Conservation (phyloP, 2,113 vertebrate species). For the Petroica traversi region DNA sequence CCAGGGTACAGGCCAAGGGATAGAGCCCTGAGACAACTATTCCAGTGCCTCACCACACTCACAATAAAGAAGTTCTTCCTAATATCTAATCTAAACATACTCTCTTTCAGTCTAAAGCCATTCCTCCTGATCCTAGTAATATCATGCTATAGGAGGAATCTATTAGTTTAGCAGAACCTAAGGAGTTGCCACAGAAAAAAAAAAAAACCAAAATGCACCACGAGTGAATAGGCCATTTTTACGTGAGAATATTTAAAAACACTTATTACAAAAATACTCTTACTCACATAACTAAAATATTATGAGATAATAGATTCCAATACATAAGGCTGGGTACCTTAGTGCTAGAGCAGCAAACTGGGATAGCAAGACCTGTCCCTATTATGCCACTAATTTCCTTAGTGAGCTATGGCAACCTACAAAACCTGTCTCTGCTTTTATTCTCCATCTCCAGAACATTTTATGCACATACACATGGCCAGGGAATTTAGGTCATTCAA, state of each 20-base stretch:
- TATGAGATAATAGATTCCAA: background rate
- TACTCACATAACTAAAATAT: background rate
- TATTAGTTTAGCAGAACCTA: background rate
- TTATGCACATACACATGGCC: background rate
- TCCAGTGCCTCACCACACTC: background rate
- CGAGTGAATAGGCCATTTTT: background rate
- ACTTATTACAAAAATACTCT: background rate
- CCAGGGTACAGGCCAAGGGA: background rate
- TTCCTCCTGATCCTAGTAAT: background rate
- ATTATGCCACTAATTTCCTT: background rate
- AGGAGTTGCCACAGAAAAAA: background rate
- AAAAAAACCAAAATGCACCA: background rate
- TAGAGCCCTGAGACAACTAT: background rate
- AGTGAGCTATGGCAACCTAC: background rate
- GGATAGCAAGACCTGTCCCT: background rate
- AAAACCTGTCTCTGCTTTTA: background rate
- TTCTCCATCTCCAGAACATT: background rate
- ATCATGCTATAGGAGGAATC: background rate
- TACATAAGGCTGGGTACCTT: background rate
- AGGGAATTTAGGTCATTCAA: background rate
- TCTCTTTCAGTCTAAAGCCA: background rate
- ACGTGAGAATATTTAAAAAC: background rate
- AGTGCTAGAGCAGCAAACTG: background rate
- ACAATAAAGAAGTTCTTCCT: background rate
- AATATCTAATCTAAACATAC: background rate